Conservation (phyloP, 2,113 vertebrate genomes). For the Callionymus lyra region DNA sequence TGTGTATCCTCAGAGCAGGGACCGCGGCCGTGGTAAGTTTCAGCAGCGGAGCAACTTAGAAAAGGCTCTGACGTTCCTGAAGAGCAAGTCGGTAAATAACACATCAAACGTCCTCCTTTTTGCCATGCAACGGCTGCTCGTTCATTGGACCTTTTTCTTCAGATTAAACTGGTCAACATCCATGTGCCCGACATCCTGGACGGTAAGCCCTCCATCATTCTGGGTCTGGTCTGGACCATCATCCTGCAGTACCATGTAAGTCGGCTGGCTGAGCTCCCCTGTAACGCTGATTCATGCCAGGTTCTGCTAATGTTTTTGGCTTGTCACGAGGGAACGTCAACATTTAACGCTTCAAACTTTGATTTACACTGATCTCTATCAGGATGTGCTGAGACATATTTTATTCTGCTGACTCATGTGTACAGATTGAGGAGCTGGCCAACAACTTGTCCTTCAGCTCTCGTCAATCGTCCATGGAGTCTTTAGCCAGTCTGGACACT, state of each 20-base stretch:
- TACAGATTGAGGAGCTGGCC: constrained; percentile 85
- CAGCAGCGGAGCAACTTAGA: constrained; percentile 89
- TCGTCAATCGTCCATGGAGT: constrained; percentile 70
- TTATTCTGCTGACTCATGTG: not conserved
- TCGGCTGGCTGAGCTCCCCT: not conserved
- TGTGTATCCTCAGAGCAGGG: constrained; percentile 70
- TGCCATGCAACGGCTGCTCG: too few species aligned
- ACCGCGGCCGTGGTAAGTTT: constrained; percentile 81
- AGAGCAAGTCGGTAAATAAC: constrained; percentile 75
- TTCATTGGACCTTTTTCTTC: not conserved
- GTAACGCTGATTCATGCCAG: too few species aligned
- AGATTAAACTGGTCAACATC: constrained; percentile 97
- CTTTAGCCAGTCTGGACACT: constrained; percentile 55
- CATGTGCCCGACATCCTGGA: constrained; percentile 90
- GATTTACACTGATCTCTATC: too few species aligned
- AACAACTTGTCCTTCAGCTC: constrained; percentile 74
- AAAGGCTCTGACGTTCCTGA: constrained; percentile 82
- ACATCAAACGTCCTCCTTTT: not conserved
- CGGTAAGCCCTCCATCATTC: constrained; percentile 91
- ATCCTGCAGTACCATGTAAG: constrained; percentile 95
- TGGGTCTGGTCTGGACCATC: constrained; percentile 93
- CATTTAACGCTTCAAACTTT: too few species aligned
- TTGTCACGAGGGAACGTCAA: too few species aligned
- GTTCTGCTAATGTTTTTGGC: too few species aligned
- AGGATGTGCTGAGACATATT: too few species aligned